Conservation (phyloP, 2,113 vertebrate genomes). For the Anolis sagrei region DNA sequence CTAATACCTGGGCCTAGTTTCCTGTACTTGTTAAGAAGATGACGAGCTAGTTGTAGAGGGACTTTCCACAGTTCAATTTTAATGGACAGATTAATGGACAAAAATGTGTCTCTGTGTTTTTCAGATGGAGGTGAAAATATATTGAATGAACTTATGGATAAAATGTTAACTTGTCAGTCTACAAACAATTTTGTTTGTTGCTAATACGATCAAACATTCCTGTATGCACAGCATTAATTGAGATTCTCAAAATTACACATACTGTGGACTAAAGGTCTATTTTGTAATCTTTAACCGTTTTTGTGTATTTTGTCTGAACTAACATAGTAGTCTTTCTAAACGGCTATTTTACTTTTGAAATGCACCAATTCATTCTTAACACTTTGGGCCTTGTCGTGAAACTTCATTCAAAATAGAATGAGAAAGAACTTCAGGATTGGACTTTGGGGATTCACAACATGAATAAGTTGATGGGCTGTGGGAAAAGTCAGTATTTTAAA, state of each 20-base stretch:
- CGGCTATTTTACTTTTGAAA: slow-evolving; percentile 68
- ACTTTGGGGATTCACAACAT: slow-evolving; percentile 65
- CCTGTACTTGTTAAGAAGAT: no score
- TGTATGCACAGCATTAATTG: neutral
- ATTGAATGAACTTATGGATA: no score
- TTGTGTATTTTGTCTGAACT: slow-evolving; percentile 23
- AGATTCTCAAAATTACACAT: neutral
- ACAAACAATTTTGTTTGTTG: neutral
- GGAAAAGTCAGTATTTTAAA: slow-evolving; percentile 50
- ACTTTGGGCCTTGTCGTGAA: slow-evolving; percentile 49
- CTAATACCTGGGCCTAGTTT: no score
- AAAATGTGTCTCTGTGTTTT: no score
- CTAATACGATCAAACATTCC: neutral
- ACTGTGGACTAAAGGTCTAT: slow-evolving; percentile 27
- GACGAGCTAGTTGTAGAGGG: no score
- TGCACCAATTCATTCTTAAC: slow-evolving; percentile 66
- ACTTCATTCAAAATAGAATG: slow-evolving; percentile 62
- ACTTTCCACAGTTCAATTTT: no score
- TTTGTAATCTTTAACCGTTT: slow-evolving; percentile 62
- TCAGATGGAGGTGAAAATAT: no score
- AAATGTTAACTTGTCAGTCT: neutral
- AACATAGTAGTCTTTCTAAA: slow-evolving; percentile 35
- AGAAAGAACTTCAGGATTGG: slow-evolving; percentile 65
- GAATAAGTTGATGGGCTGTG: slow-evolving; percentile 68
- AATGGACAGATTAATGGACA: no score